These are phyloP conservation scores for Epinotia bilunana DNA, from an alignment of 2,888 invertebrate genomes.

Conservation along the genomic window DNA sequence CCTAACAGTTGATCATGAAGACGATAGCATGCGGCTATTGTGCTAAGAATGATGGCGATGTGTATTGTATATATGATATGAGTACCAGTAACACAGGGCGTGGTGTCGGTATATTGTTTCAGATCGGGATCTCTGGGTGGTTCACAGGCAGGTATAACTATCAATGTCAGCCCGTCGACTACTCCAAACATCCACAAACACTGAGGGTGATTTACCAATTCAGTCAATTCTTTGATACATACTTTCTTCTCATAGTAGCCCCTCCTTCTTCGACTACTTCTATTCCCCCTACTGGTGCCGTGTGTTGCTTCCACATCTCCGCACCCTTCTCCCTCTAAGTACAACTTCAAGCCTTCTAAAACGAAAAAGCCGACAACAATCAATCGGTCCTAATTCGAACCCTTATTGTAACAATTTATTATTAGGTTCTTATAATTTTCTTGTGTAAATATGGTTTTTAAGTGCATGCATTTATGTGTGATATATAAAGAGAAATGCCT, in stretches of 20 bases:
- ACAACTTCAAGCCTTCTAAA: slow-evolving; percentile 20
- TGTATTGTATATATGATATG: slow-evolving; percentile 36
- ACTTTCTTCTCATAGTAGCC: slow-evolving; percentile 32
- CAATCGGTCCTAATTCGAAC: slow-evolving; percentile 15
- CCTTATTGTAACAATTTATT: slow-evolving; percentile 19
- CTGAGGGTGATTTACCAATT: slow-evolving; percentile 91
- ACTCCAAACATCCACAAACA: slow-evolving; percentile 95
- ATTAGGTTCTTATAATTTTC: slow-evolving; percentile 8
- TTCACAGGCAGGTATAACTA: slow-evolving; percentile 97
- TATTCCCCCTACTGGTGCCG: slow-evolving; percentile 5
- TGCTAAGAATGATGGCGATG: slow-evolving; percentile 33
- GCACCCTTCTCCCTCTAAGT: slow-evolving; percentile 21
- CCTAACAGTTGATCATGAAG: slow-evolving; percentile 34
- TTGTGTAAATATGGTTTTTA: neutral
- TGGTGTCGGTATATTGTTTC: slow-evolving; percentile 85
- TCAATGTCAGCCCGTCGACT: slow-evolving; percentile 98
- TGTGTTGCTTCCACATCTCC: slow-evolving; percentile 23
- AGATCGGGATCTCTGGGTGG: slow-evolving; percentile 97
- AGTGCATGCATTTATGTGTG: slow-evolving; percentile 16
- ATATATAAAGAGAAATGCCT: slow-evolving; percentile 22
- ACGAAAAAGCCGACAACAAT: slow-evolving; percentile 9
- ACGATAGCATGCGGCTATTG: slow-evolving; percentile 38
- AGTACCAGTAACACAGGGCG: slow-evolving; percentile 67
- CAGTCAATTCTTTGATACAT: slow-evolving; percentile 49
- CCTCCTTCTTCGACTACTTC: slow-evolving; percentile 9